Evolutionary conservation across 2,797 vertebrate genomes (phyloP), one percentile per base, ranked within the genome.

Genomic region (Tinamus major): DNA sequence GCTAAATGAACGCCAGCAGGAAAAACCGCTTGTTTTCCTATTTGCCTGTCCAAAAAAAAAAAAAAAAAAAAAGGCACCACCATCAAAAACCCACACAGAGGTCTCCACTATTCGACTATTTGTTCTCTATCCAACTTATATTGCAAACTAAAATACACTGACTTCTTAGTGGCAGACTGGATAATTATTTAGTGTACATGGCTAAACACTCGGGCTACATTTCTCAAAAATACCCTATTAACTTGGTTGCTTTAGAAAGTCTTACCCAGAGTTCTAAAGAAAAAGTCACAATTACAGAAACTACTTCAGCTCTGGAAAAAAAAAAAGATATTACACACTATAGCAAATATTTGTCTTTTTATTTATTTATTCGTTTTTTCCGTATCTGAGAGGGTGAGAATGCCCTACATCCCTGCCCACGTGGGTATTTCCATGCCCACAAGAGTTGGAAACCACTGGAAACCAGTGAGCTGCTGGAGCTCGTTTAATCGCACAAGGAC

Each of bases 1-100:
- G 87, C 68, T 87, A 94, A 90, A 88, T 68, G 81, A 97, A 96
- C 79, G 48, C 65, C 83, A 95, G 24, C 13, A 96, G 35, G 53
- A 92, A 92, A 92, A 56, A 1, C 61, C 82, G 46, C 16, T 91
- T 90, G 68, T 82, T 75, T 85, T 77, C 33, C 55, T 79, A 74
- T 69, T 81, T 93, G 62, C 12, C 81, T 82, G 65, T 39, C 59
- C 71, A 72, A 33, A 86, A 72, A 90, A 24, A 46, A 46, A 46
- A 46, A 46, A 46, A 46, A 46, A 46, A 46, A 46, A 21, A 44
- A 42, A 42, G 15, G 4, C 39, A 35, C 35, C 39, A 39, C 35
- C 35, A 42, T 12, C 13, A 44, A 44, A 44, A 46, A 0, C 16
- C 17, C 42, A 44, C 42, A 44, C 42, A 46, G 12, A 86, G 69